Conservation (phyloP, 2,113 vertebrate genomes). For the Quiscalus mexicanus region DNA sequence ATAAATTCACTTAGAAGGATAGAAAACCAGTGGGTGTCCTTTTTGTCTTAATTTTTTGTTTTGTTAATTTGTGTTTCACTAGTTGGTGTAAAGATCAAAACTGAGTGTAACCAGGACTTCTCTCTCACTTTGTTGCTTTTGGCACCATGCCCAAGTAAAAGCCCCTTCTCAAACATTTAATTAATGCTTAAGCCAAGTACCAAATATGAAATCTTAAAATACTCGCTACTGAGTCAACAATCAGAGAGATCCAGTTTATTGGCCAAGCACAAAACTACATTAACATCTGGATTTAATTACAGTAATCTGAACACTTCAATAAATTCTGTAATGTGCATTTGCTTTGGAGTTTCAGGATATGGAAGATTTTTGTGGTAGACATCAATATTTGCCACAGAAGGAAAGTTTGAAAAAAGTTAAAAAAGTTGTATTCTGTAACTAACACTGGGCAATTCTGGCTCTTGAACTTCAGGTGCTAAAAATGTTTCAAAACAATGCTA, state of each 20-base stretch:
- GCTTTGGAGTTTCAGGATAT: slow-evolving; percentile 35
- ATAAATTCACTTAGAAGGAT: neutral
- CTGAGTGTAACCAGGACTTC: neutral
- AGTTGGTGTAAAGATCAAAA: neutral
- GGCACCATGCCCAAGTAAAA: slow-evolving; percentile 20
- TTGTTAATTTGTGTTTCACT: neutral
- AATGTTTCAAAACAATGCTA: neutral
- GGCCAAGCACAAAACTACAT: slow-evolving; percentile 26
- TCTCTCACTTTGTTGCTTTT: neutral
- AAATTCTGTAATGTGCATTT: slow-evolving; percentile 24
- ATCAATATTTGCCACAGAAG: neutral
- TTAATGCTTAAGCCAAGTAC: slow-evolving; percentile 27
- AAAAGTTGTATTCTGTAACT: neutral
- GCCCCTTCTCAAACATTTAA: slow-evolving; percentile 38
- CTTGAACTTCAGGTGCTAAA: neutral
- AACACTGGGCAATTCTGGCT: neutral
- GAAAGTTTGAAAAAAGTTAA: neutral
- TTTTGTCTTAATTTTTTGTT: neutral
- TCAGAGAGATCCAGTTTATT: slow-evolving; percentile 1
- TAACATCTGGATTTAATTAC: slow-evolving; percentile 60
- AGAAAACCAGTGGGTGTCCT: neutral
- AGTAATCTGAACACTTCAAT: slow-evolving; percentile 36
- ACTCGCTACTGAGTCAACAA: slow-evolving; percentile 14
- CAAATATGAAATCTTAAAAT: slow-evolving; percentile 41
- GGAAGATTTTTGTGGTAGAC: slow-evolving; percentile 34